Evolutionary conservation across 2,113 vertebrate species (phyloP).

Genomic region (Thalassoma bifasciatum): DNA sequence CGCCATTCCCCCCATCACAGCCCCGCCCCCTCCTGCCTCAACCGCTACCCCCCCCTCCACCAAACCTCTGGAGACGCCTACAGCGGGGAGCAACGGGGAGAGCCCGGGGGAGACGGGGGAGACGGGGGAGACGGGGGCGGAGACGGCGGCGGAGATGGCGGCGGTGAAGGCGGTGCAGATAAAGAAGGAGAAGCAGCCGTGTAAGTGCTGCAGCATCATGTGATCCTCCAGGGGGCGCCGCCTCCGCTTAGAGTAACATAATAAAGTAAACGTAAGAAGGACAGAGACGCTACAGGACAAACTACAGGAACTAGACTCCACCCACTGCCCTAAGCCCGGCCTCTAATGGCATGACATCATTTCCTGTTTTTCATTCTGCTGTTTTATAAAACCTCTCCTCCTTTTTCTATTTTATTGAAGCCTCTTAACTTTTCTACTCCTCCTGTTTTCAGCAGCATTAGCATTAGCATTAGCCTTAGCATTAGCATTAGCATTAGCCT

Average conservation of each 20-base stretch:
- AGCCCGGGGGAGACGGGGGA: constrained; percentile 5
- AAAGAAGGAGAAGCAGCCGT: constrained; percentile 90
- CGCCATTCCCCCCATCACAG: neutral
- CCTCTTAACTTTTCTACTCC: constrained; percentile 54
- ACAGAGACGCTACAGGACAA: constrained; percentile 36
- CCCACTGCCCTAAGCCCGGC: constrained; percentile 35
- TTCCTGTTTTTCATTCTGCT: constrained; percentile 54
- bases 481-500: constrained; percentile 1
- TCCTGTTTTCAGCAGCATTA: constrained; percentile 33
- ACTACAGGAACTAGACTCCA: constrained; percentile 43
- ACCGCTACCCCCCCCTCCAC: constrained; percentile 2
- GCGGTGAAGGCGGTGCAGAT: constrained; percentile 74
- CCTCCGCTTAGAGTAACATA: neutral
- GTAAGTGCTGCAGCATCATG: constrained; percentile 95
- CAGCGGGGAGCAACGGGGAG: constrained; percentile 15
- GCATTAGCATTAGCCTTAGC: constrained; percentile 26
- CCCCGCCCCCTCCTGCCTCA: constrained; percentile 80
- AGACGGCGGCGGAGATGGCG: neutral
- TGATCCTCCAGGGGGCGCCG: constrained; percentile 76
- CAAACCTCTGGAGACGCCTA: constrained; percentile 56
- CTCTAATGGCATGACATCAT: constrained; percentile 50
- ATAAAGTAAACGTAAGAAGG: constrained; percentile 13
- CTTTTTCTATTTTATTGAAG: constrained; percentile 57
- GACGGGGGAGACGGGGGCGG: no score
- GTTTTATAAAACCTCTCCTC: constrained; percentile 50